These are phyloP conservation scores for Sinocyclocheilus rhinocerous DNA, from an alignment of 2,113 vertebrate species.

Conservation along the genomic window DNA sequence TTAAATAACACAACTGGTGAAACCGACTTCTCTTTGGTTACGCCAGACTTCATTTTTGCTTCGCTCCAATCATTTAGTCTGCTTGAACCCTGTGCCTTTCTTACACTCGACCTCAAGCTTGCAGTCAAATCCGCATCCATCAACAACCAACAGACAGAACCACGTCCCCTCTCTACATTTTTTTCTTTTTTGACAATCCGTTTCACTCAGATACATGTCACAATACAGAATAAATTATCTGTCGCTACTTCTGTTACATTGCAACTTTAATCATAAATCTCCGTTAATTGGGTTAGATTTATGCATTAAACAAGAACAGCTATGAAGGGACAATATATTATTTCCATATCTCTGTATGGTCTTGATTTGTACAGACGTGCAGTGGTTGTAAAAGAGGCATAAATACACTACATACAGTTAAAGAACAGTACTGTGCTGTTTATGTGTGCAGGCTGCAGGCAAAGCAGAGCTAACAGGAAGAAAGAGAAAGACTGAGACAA, in stretches of 20 bases:
- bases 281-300: not conserved
- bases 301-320: not conserved
- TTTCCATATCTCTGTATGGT: not conserved
- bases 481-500: constrained; percentile 51
- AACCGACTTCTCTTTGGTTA: too few relatives aligned
- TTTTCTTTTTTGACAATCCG: not conserved
- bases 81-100: not conserved
- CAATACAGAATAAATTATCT: not conserved
- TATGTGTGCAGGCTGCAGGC: constrained; percentile 32
- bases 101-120: not conserved
- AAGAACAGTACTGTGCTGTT: not conserved
- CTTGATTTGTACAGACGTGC: not conserved
- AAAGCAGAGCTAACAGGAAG: constrained; percentile 40
- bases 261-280: not conserved
- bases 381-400: not conserved
- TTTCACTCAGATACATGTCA: not conserved
- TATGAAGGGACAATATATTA: not conserved
- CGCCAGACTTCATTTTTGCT: too few relatives aligned
- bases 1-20: too few relatives aligned
- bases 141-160: not conserved
- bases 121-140: not conserved
- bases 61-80: too few relatives aligned
- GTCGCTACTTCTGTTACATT: not conserved
- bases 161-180: not conserved
- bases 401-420: not conserved